phyloP scores from a whole-genome alignment of 30 jellyfish, hydroid and myxozoan genomes.

The Aurelia coerulea region DNA sequence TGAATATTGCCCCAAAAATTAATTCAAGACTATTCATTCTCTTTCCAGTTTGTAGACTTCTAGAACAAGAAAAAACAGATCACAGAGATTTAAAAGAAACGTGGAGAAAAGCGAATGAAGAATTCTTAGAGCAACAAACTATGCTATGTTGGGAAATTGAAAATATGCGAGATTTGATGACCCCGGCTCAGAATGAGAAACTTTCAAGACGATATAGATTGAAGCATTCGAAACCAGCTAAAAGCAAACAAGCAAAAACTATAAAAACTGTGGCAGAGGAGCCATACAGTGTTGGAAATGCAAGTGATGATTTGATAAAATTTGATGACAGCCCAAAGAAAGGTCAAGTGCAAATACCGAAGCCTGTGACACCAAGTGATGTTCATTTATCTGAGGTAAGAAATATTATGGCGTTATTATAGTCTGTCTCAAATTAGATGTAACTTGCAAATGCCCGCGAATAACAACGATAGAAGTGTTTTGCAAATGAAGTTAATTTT shows the following conservation, averaged over 20 bases:
- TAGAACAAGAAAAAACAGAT: conserved; percentile 87
- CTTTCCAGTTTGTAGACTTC: conserved; percentile 80
- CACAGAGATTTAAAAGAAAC: conserved; percentile 90
- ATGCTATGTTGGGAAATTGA: conserved; percentile 72
- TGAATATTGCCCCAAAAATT: too few species aligned
- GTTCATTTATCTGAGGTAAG: conserved; percentile 50
- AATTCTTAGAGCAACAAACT: conserved; percentile 84
- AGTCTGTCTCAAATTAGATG: too few species aligned
- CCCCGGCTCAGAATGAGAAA: conserved; percentile 88
- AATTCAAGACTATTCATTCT: background rate
- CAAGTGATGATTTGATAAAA: conserved; percentile 45
- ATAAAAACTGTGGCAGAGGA: conserved; percentile 37
- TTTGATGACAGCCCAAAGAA: conserved; percentile 63
- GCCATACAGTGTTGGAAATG: background rate
- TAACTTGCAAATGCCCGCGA: too few species aligned
- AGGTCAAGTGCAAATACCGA: background rate
- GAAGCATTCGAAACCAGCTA: conserved; percentile 52
- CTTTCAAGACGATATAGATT: conserved; percentile 73
- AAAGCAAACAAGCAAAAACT: conserved; percentile 4
- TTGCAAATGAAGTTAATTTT: too few species aligned
- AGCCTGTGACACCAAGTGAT: conserved; percentile 52
- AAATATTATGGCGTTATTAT: too few species aligned
- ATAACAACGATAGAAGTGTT: too few species aligned
- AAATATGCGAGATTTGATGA: conserved; percentile 60
- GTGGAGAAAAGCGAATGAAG: conserved; percentile 92